phyloP scores from a whole-genome alignment of 2,888 invertebrate genomes.

The Leuctra nigra region DNA sequence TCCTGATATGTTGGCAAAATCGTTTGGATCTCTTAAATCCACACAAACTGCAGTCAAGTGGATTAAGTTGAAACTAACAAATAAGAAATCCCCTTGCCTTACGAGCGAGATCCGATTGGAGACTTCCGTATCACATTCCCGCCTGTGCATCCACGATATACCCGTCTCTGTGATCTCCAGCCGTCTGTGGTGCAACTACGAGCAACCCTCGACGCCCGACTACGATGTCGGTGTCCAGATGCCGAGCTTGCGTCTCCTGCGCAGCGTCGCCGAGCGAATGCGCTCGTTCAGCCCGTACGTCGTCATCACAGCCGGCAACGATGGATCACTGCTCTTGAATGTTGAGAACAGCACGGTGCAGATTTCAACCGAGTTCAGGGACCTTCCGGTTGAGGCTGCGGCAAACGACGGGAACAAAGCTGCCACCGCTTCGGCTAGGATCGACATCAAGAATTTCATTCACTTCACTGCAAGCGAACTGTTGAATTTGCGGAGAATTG shows the following conservation, averaged over 20 bases:
- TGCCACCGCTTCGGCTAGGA: conserved; percentile 46
- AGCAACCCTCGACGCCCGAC: conserved; percentile 62
- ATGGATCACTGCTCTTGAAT: conserved; percentile 63
- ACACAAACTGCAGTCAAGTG: conserved; percentile 46
- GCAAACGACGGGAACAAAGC: conserved; percentile 43
- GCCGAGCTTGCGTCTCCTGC: conserved; percentile 67
- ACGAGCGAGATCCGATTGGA: conserved; percentile 84
- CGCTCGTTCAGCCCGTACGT: conserved; percentile 68
- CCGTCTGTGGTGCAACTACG: conserved; percentile 67
- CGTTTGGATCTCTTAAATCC: conserved; percentile 60
- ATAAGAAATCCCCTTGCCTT: conserved; percentile 81
- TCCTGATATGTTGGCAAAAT: conserved; percentile 62
- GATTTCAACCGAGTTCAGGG: conserved; percentile 73
- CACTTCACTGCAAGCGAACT: conserved; percentile 75
- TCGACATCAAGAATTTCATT: conserved; percentile 73
- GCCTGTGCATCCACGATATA: conserved; percentile 75
- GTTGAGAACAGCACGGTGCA: conserved; percentile 75
- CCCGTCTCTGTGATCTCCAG: conserved; percentile 71
- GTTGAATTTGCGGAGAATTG: conserved; percentile 61
- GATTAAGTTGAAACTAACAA: conserved; percentile 83
- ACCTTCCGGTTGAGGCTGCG: conserved; percentile 55
- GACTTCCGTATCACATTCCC: conserved; percentile 39
- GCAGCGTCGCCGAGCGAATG: conserved; percentile 77
- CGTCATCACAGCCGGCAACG: conserved; percentile 62
- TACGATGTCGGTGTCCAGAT: conserved; percentile 58